Conservation (phyloP, 35 echinoderm and acorn worm species). For the Hemicentrotus pulcherrimus region DNA sequence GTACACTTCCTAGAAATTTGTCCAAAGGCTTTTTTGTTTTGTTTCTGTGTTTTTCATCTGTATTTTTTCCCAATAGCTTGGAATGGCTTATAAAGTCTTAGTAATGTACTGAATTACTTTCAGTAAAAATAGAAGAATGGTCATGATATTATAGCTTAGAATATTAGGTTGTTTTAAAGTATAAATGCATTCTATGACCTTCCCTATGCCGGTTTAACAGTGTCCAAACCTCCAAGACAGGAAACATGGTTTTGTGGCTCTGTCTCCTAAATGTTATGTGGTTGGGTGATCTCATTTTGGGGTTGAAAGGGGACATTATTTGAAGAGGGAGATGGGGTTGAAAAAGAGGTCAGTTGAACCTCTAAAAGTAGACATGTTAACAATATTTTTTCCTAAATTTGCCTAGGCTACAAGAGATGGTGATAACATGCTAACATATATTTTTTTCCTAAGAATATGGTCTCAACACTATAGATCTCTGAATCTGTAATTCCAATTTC, state of each 20-base stretch:
- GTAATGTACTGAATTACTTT: not conserved
- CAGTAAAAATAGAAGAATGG: not conserved
- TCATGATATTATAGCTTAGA: not conserved
- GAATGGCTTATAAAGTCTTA: not conserved
- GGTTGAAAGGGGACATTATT: not conserved
- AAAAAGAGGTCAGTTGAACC: not conserved
- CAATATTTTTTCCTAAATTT: not conserved
- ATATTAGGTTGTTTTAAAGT: not conserved
- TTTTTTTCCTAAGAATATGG: not conserved
- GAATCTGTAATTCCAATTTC: no score
- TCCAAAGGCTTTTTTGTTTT: not conserved
- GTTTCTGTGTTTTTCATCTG: not conserved
- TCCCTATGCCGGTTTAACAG: not conserved
- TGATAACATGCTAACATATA: not conserved
- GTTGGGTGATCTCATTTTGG: not conserved
- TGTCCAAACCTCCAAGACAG: not conserved
- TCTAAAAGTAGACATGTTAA: not conserved
- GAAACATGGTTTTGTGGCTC: not conserved
- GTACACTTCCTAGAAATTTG: no score
- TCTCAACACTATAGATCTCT: not conserved
- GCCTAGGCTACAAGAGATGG: not conserved
- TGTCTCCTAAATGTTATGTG: not conserved
- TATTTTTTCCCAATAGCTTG: not conserved
- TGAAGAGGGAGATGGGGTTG: not conserved
- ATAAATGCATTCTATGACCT: not conserved